These are phyloP conservation scores for Ctenicera cuprea DNA, from an alignment of 2,888 invertebrate species.

Conservation along the genomic window DNA sequence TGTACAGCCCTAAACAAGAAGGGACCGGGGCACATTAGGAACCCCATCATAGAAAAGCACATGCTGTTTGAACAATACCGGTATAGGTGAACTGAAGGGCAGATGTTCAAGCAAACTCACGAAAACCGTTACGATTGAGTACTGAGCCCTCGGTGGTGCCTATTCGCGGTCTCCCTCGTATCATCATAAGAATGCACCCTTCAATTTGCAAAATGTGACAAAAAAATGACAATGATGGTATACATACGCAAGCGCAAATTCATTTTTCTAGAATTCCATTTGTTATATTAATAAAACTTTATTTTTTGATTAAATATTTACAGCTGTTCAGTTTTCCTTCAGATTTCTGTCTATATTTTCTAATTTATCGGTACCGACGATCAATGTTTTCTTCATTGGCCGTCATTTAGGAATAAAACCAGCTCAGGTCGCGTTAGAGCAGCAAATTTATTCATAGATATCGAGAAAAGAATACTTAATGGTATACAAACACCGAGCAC, in stretches of 20 bases:
- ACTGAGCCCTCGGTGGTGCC: background rate
- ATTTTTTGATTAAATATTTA: no score
- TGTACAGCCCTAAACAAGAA: constrained; percentile 45
- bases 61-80: constrained; percentile 58
- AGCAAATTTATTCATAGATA: constrained; percentile 26
- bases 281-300: no score
- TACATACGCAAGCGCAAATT: background rate
- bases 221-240: background rate
- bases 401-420: constrained; percentile 7
- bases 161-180: background rate
- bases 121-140: constrained; percentile 58
- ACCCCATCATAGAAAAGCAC: constrained; percentile 54
- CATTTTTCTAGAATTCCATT: constrained; percentile 1
- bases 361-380: background rate
- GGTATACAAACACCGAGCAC: constrained; percentile 32
- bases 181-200: constrained; percentile 24
- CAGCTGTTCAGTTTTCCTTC: background rate
- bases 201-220: constrained; percentile 22
- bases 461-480: constrained; percentile 28
- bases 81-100: constrained; percentile 56
- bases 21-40: constrained; percentile 44
- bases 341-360: background rate
- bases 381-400: background rate
- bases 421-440: constrained; percentile 10
- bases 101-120: constrained; percentile 58